A percentile compares a stretch with the other conserved stretches of the same genome.
Evolutionary conservation across 2,888 invertebrate species (phyloP).

Genomic region (Cryptops parisi): DNA sequence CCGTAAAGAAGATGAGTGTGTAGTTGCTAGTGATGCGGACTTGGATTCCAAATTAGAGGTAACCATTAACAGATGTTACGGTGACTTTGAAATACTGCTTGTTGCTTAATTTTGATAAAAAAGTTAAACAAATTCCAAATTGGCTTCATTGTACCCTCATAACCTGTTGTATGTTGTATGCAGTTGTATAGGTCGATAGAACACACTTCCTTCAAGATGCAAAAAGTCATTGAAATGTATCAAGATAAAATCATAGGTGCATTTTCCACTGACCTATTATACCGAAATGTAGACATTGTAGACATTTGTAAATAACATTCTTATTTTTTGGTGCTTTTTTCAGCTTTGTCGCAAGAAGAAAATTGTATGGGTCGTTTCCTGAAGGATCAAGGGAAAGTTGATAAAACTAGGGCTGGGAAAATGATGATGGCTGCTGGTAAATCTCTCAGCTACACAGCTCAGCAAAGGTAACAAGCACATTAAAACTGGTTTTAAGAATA

Average conservation of each 20-base stretch:
- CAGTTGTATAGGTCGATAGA: conserved; percentile 74
- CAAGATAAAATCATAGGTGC: conserved; percentile 77
- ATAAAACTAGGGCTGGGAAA: conserved; percentile 67
- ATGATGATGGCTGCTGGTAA: conserved; percentile 73
- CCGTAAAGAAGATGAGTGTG: conserved; percentile 92
- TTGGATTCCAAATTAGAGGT: conserved; percentile 87
- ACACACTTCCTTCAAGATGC: conserved; percentile 70
- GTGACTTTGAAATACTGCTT: too few relatives aligned
- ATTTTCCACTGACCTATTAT: conserved; percentile 23
- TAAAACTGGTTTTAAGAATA: background rate
- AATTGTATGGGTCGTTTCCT: conserved; percentile 86
- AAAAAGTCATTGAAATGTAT: conserved; percentile 79
- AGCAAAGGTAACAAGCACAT: conserved; percentile 46
- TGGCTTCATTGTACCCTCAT: too few relatives aligned
- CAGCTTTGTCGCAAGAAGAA: conserved; percentile 84
- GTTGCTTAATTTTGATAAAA: too few relatives aligned
- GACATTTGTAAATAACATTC: background rate
- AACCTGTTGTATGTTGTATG: background rate
- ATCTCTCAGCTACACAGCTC: conserved; percentile 74
- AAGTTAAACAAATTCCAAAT: too few relatives aligned
- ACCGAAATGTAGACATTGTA: background rate
- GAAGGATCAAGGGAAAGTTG: conserved; percentile 79
- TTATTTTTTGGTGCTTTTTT: too few relatives aligned
- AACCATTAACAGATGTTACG: background rate
- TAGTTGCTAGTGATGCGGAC: conserved; percentile 90